These are phyloP conservation scores for Prosopocoilus inquinatus DNA, from an alignment of 2,888 invertebrate genomes.

Conservation along the genomic window DNA sequence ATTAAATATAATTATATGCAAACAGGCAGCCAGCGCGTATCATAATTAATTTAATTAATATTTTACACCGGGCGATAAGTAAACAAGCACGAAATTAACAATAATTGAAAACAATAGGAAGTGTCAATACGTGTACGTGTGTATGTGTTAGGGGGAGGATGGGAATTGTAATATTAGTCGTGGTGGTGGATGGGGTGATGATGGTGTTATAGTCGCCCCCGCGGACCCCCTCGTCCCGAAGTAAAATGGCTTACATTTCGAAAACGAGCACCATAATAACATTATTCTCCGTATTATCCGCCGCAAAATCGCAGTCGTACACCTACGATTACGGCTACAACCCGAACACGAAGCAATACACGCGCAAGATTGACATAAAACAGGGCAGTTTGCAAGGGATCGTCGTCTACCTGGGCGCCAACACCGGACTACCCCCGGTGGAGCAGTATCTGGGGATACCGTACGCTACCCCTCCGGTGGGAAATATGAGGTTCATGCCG, in stretches of 20 bases:
- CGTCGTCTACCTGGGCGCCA: constrained; percentile 62
- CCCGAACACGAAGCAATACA: constrained; percentile 27
- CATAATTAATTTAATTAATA: too few relatives aligned
- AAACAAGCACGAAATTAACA: too few relatives aligned
- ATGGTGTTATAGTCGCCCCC: too few relatives aligned
- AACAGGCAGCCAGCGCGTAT: too few relatives aligned
- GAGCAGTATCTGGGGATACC: constrained; percentile 79
- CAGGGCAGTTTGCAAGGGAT: constrained; percentile 60
- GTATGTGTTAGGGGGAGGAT: too few relatives aligned
- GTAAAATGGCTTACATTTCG: not conserved
- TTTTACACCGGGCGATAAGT: too few relatives aligned
- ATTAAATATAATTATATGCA: too few relatives aligned
- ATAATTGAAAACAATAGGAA: too few relatives aligned
- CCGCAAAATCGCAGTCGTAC: constrained; percentile 7
- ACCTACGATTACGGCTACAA: constrained; percentile 27
- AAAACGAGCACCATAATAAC: constrained; percentile 1
- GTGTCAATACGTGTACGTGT: too few relatives aligned
- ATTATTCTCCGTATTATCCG: not conserved
- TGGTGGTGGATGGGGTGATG: too few relatives aligned
- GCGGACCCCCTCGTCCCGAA: too few relatives aligned
- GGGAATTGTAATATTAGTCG: too few relatives aligned
- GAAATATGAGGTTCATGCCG: constrained; percentile 58
- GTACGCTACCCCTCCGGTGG: constrained; percentile 77
- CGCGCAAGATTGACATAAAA: constrained; percentile 32
- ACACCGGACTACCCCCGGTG: constrained; percentile 62